Evolutionary conservation across 2,797 vertebrate species (phyloP), one percentile per base, ranked within the genome.

Genomic region (Orientallactaga sibirica): DNA sequence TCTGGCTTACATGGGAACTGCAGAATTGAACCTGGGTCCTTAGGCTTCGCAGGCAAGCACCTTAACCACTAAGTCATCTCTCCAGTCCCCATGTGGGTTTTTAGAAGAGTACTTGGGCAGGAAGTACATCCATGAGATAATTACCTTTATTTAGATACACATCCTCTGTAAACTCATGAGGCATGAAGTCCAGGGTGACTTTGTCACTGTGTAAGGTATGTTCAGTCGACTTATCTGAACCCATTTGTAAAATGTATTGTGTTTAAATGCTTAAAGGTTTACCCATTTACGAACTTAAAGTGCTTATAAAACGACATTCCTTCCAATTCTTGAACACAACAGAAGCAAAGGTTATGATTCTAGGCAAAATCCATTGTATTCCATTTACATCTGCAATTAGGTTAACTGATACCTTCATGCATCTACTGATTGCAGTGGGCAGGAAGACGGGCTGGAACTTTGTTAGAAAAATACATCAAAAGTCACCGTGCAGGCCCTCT

Each of bases 91-190:
- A 5, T 11, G 3, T 1, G 58, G 9, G 18, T 7, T 2, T 15
- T 33, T 37, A 61, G 41, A 41, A 18, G 41, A 3, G 1, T 6
- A 8, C 43, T 3, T 24, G 22, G 25, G 20, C 9, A 16, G 61
- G 11, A 52, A 4, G 3, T 1, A 5, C 15, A 8, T 14, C 12
- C 15, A 2, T 3, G 24, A 3, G 2, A 12, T 0, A 27, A 41
- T 0, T 16, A 25, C 7, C 0, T 95, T 93, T 95, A 86, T 84
- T 91, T 15, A 66, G 83, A 75, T 67, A 58, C 19, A 3, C 2
- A 0, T 0, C 19, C 3, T 20, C 55, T 0, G 1, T 11, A 29
- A 0, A 10, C 61, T 48, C 14, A 10, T 7, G 55, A 85, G 25
- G 4, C 19, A 6, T 0, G 3, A 3, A 7, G 18, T 24, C 37